Base-by-base conservation (phyloP, 2,888 invertebrate species). In the Hypomecis punctinalis region DNA sequence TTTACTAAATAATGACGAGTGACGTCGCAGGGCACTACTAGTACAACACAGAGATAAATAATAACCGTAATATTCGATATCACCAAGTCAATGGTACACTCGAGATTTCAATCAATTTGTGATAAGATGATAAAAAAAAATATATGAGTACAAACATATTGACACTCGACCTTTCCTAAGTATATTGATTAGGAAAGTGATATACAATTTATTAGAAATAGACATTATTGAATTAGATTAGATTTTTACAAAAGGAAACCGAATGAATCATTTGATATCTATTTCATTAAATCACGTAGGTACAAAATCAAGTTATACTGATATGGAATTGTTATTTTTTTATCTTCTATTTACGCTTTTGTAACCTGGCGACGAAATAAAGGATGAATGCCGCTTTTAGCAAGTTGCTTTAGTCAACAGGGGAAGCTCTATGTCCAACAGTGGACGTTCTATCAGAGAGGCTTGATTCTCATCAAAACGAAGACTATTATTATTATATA, bases 41-140 rank as follows among this genome's bases (percentile, higher is more conserved):
- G 7, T 36, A 11, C 10, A 39, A 46, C 47, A 56, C 6, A 47
- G 54, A 53, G 46, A 33, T 43, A 23, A 23, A 23, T 54, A 59
- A 63, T 63, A 60, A 56, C 40, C 60, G 37, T 52, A 49, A 37
- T 35, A 53, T 42, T 10, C 0, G 36, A 42, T 69, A 69, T 69
- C 68, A 37, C 8, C 3, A 9, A 66, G 47, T 66, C 63, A 66
- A 66, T 39, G 45, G 40, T 39, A 55, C 23, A 64, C 63, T 68
- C 45, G 55, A 66, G 48, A 59, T 53, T 52, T 61, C 58, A 66
- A 64, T 61, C 46, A 55, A 40, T 48, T 52, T 51, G 39, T 46
- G 56, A 65, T 65, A 57, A 62, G 58, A 51, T 52, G 51, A 66
- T 62, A 62, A 61, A 53, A 23, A 4, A 46, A n/a, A 51, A 51